These are phyloP conservation scores for Calyptomena viridis DNA, from an alignment of 2,113 vertebrate species.

Conservation along the genomic window DNA sequence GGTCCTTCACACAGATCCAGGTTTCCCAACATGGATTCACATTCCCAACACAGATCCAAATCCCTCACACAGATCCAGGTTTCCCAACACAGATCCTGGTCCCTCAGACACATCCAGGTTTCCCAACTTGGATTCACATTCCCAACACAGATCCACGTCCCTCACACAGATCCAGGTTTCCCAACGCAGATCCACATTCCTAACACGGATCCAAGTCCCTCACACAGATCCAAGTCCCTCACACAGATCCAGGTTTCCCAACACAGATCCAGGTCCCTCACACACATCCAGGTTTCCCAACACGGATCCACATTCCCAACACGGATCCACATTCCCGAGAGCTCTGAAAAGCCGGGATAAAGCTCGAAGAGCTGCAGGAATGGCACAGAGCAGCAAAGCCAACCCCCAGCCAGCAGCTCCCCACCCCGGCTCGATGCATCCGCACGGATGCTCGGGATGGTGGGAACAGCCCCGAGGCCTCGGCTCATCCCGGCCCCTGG, in stretches of 20 bases:
- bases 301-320: neutral
- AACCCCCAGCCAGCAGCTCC: rapidly evolving
- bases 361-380: neutral
- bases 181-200: no score
- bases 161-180: no score
- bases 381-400: no score
- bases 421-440: neutral
- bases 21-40: neutral
- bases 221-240: no score
- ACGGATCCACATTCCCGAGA: rapidly evolving
- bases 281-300: no score
- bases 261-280: no score
- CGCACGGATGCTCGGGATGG: neutral
- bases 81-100: neutral
- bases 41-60: rapidly evolving
- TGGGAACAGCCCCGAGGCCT: neutral
- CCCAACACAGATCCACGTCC: no score
- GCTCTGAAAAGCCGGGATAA: rapidly evolving
- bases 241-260: no score
- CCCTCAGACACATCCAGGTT: no score
- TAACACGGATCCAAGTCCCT: no score
- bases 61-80: neutral
- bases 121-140: no score
- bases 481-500: rapidly evolving
- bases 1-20: neutral